Base-by-base conservation (phyloP, 2,113 vertebrate genomes). In the Bos javanicus region DNA sequence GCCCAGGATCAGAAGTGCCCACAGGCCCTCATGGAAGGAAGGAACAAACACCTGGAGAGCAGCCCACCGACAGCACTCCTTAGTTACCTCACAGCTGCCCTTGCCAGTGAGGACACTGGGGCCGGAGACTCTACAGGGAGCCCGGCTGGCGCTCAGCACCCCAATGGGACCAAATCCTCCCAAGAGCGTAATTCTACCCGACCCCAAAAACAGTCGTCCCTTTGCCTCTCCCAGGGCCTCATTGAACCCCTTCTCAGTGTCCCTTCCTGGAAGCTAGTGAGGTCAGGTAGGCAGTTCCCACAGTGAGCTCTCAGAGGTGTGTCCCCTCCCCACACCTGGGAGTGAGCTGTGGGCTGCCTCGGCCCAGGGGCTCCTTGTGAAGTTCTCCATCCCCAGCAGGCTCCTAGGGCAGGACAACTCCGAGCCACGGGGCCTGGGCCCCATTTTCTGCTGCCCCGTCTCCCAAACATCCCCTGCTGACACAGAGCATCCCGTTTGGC, bases 341-440 rank as follows among this genome's bases (percentile, higher is more conserved):
- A 52, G 19, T 13, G 13, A 4, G 25, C 54, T 8, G 19, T 14
- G 21, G 46, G 30, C 50, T 30, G 23, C 17, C 74, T 64, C 46
- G 15, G 11, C 48, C 85, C 7, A 0, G 3, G 25, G 11, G 6
- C 48, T 26, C 26, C 39, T 57, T n/a, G 8, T 39, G 3, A 9
- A 19, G 5, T 33, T 14, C 3, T 15, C 19, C 8, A 7, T 28
- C 8, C 39, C 71, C 50, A n/a, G 14, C 11, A 54, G 57, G 23
- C 23, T 50, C 48, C 71, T 7, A 1, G 23, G 7, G 67, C 16
- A 0, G 7, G 36, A 19, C 36, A 33, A 56, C n/a, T 43, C 59
- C 8, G 2, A 62, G 87, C 25, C 12, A 0, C 59, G 43, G 26
- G 36, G 16, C 30, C 17, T 3, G 12, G 81, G 21, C 30, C 59